These are phyloP conservation scores for Heliconius congener DNA, from an alignment of 1,140 invertebrate species.

Conservation along the genomic window DNA sequence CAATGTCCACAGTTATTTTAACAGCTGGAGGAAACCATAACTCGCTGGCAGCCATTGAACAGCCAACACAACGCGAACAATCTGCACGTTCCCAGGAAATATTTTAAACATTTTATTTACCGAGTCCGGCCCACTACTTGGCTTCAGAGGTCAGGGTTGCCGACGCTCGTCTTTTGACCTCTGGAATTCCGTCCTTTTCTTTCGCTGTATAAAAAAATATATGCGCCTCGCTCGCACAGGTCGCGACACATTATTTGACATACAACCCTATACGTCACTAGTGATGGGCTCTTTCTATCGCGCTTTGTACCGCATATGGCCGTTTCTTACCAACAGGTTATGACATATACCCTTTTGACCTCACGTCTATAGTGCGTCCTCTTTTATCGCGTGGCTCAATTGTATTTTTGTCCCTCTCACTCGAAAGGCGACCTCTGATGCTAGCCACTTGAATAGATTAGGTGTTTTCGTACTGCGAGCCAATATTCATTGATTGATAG, in stretches of 20 bases:
- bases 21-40: constrained; percentile 51
- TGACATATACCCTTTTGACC: constrained; percentile 80
- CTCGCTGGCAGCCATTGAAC: constrained; percentile 46
- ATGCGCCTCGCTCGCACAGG: constrained; percentile 62
- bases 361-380: constrained; percentile 53
- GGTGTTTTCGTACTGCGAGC: constrained; percentile 76
- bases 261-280: constrained; percentile 78
- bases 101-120: constrained; percentile 63
- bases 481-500: constrained; percentile 78
- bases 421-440: constrained; percentile 71
- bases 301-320: constrained; percentile 42
- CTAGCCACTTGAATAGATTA: constrained; percentile 81
- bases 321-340: constrained; percentile 74
- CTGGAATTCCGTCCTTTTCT: constrained; percentile 51
- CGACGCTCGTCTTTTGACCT: constrained; percentile 79
- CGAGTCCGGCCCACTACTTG: constrained; percentile 64
- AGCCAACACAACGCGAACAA: constrained; percentile 40
- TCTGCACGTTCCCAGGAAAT: constrained; percentile 43
- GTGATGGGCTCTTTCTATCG: constrained; percentile 57
- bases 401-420: constrained; percentile 60
- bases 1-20: constrained; percentile 60
- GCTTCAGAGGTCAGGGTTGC: constrained; percentile 75
- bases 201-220: constrained; percentile 50
- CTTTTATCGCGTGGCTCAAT: constrained; percentile 56
- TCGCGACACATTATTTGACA: constrained; percentile 77